A percentile compares a stretch with the other conserved stretches of the same genome.
These are phyloP conservation scores for Boulengeromyrus knoepffleri DNA, from an alignment of 2,113 vertebrate genomes.

Conservation along the genomic window DNA sequence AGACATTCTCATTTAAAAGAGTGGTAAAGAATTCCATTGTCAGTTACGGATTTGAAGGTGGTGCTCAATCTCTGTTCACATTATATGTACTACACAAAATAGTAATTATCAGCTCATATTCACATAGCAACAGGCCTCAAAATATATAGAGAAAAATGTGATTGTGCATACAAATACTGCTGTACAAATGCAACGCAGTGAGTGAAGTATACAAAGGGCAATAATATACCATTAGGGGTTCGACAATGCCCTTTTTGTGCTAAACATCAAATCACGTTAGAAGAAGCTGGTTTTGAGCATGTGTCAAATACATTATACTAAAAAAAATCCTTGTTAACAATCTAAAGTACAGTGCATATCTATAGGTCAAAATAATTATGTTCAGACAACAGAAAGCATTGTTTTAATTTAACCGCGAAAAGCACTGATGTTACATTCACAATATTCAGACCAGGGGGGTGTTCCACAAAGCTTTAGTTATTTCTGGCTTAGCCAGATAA, in stretches of 20 bases:
- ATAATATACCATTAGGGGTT: neutral
- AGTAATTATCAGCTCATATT: neutral
- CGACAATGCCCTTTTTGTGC: neutral
- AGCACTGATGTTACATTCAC: neutral
- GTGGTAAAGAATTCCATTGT: neutral
- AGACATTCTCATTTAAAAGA: constrained; percentile 5
- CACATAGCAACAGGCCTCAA: constrained; percentile 1
- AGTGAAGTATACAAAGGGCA: neutral
- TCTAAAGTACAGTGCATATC: neutral
- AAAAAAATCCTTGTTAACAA: neutral
- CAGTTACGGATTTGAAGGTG: neutral
- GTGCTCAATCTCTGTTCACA: neutral
- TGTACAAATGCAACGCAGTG: neutral
- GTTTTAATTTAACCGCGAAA: neutral
- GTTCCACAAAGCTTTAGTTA: neutral
- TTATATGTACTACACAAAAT: neutral
- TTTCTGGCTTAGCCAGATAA: neutral
- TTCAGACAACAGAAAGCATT: neutral
- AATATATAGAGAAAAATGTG: constrained; percentile 4
- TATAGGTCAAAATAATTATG: neutral
- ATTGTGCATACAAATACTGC: constrained; percentile 16
- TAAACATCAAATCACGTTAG: neutral
- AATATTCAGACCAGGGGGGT: neutral
- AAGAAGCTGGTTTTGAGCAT: neutral
- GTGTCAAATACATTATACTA: neutral